phyloP scores from a whole-genome alignment of 1,140 invertebrate species.

The Neodiprion fabricii region DNA sequence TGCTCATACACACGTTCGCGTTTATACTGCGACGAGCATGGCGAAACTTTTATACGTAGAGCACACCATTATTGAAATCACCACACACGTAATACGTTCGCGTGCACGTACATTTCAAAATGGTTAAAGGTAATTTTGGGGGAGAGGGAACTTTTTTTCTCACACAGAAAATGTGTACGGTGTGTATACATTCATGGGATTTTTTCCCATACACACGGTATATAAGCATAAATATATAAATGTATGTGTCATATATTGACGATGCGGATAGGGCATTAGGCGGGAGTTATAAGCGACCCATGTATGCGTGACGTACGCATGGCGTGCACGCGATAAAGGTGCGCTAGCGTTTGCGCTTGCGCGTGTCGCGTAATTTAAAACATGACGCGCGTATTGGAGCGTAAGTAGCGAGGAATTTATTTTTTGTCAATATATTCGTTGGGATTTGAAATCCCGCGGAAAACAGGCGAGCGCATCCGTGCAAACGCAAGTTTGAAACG shows the following conservation, averaged over 20 bases:
- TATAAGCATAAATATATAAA: neutral
- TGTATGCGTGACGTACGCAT: conserved; percentile 7
- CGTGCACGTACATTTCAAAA: neutral
- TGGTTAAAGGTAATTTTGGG: neutral
- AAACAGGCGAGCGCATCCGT: no score
- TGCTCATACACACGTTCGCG: neutral
- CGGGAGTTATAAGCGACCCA: neutral
- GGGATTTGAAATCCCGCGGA: no score
- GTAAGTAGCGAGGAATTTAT: neutral
- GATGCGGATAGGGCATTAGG: neutral
- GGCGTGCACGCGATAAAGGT: conserved; percentile 1
- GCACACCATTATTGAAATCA: neutral
- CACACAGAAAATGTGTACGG: no score
- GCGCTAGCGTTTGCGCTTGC: neutral
- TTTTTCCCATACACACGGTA: neutral
- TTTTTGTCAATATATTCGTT: no score
- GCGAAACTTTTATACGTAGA: neutral
- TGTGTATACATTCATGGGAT: no score
- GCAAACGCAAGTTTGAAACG: no score
- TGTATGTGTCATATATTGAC: neutral
- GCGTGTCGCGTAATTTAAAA: conserved; percentile 5
- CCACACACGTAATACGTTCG: neutral
- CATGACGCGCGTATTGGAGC: neutral
- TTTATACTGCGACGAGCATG: neutral
- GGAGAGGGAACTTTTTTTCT: no score